Conservation (phyloP, 2,888 invertebrate genomes). For the Microctonus hyperodae region DNA sequence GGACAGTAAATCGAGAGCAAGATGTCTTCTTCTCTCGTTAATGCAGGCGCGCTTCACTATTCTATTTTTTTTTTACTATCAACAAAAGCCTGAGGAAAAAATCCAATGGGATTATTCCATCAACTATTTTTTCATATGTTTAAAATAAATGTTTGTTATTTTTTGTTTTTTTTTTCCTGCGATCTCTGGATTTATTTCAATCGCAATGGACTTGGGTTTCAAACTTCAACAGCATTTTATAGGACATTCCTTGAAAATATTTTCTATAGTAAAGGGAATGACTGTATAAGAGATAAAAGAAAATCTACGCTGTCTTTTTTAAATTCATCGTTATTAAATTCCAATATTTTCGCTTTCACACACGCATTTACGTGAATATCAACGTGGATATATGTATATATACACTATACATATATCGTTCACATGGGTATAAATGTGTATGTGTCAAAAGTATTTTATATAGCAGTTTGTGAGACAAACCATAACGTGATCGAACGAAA, state of each 20-base stretch:
- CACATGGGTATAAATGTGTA: not conserved
- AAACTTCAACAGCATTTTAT: too few relatives aligned
- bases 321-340: too few relatives aligned
- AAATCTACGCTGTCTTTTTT: too few relatives aligned
- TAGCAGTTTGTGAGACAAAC: not conserved
- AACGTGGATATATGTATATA: too few relatives aligned
- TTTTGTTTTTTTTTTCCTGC: too few relatives aligned
- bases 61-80: conserved; percentile 9
- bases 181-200: too few relatives aligned
- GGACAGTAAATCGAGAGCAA: conserved; percentile 15
- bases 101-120: not conserved
- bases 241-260: too few relatives aligned
- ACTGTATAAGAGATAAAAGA: too few relatives aligned
- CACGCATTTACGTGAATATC: not conserved
- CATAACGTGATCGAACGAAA: conserved; percentile 8
- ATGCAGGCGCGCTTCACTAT: not conserved
- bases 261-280: too few relatives aligned
- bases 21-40: conserved; percentile 6
- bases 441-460: not conserved
- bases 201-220: too few relatives aligned
- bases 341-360: not conserved
- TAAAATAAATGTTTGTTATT: too few relatives aligned
- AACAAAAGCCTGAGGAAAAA: not conserved
- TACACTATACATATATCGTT: not conserved
- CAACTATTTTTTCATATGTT: not conserved